Conservation (phyloP, 2,797 vertebrate genomes). For the Alca torda region DNA sequence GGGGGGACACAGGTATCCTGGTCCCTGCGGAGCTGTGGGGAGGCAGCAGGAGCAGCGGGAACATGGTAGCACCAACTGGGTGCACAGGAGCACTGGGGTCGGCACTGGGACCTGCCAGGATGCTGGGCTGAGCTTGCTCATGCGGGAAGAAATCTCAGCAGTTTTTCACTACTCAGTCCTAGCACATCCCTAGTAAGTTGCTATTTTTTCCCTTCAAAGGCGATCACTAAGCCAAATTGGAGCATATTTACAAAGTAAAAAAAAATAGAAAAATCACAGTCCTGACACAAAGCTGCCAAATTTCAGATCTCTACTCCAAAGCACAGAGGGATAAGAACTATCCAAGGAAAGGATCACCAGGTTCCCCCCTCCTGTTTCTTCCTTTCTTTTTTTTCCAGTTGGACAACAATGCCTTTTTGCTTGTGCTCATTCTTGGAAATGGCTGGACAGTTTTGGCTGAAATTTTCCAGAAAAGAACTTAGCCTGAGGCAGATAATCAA, state of each 20-base stretch:
- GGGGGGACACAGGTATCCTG: fast-evolving
- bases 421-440: slow-evolving; percentile 44
- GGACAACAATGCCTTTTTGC: slow-evolving; percentile 53
- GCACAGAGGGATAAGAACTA: background rate
- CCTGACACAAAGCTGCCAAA: slow-evolving; percentile 34
- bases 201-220: slow-evolving; percentile 56
- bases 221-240: slow-evolving; percentile 24
- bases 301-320: slow-evolving; percentile 55
- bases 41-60: background rate
- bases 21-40: background rate
- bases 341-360: slow-evolving; percentile 25
- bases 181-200: background rate
- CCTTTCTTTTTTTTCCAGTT: slow-evolving; percentile 27
- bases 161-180: background rate
- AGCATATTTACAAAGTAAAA: background rate
- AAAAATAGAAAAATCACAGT: background rate
- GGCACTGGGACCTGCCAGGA: background rate
- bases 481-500: slow-evolving; percentile 37
- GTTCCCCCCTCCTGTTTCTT: slow-evolving; percentile 14
- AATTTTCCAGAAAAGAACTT: slow-evolving; percentile 35
- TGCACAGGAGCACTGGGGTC: background rate
- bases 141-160: background rate
- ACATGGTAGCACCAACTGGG: background rate
- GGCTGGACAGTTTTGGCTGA: slow-evolving; percentile 33
- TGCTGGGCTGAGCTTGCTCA: background rate